These are phyloP conservation scores for Calameuta filiformis DNA, from an alignment of 2,888 invertebrate genomes.

Conservation along the genomic window DNA sequence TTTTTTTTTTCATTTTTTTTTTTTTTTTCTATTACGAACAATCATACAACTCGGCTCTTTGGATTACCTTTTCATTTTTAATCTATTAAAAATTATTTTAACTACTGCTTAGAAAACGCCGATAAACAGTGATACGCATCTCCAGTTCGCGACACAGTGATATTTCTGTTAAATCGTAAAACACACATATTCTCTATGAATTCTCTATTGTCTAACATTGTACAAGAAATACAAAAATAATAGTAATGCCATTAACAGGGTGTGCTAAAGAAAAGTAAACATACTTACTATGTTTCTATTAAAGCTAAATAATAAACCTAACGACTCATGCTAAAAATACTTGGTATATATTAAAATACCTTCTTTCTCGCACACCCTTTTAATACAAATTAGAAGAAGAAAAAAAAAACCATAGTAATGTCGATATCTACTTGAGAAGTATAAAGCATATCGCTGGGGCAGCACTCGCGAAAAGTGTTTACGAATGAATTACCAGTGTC, in stretches of 20 bases:
- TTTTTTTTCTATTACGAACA: not conserved
- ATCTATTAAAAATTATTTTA: not conserved
- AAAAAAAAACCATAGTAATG: not conserved
- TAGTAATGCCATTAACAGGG: conserved; percentile 20
- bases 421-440: not conserved
- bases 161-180: not conserved
- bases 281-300: conserved; percentile 23
- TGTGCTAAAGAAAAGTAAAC: conserved; percentile 23
- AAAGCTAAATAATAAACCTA: conserved; percentile 1
- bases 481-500: not conserved
- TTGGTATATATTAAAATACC: not conserved
- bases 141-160: not conserved
- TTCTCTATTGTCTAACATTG: not conserved
- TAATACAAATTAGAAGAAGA: conserved; percentile 10
- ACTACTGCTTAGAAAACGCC: not conserved
- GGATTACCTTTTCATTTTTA: not conserved
- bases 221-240: conserved; percentile 4
- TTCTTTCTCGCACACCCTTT: conserved; percentile 25
- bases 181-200: not conserved
- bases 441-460: not conserved
- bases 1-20: not conserved
- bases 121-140: not conserved
- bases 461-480: not conserved
- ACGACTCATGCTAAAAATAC: not conserved
- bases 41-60: not conserved